Evolutionary conservation across 2,888 invertebrate species (phyloP).

Genomic region (Ichneumoninae sp.): DNA sequence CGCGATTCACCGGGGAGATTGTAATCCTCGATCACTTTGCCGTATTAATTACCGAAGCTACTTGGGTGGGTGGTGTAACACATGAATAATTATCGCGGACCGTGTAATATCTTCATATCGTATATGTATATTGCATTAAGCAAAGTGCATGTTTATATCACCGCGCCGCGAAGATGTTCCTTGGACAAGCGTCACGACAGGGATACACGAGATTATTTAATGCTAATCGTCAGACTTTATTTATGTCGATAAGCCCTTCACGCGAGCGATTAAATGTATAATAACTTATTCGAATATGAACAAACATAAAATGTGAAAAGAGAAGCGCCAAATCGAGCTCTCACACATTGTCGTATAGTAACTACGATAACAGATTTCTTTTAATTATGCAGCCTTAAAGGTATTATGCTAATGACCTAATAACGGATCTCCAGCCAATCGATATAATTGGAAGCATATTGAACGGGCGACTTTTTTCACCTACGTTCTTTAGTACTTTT

Average conservation of each 20-base stretch:
- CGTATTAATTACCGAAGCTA: slow-evolving; percentile 36
- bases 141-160: background rate
- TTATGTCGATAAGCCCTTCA: slow-evolving; percentile 12
- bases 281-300: background rate
- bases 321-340: background rate
- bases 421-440: background rate
- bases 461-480: background rate
- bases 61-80: slow-evolving; percentile 34
- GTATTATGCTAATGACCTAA: background rate
- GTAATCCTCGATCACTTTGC: slow-evolving; percentile 18
- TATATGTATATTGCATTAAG: background rate
- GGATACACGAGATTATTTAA: background rate
- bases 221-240: slow-evolving; percentile 28
- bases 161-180: background rate
- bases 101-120: background rate
- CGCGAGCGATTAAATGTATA: slow-evolving; percentile 9
- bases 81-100: slow-evolving; percentile 36
- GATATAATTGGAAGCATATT: background rate
- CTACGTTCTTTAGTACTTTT: background rate
- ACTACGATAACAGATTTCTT: background rate
- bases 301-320: background rate
- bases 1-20: background rate
- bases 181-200: slow-evolving; percentile 4
- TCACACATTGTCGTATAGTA: slow-evolving; percentile 13
- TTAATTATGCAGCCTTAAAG: background rate